These are phyloP conservation scores for Mystacornis crossleyi DNA, from an alignment of 2,113 vertebrate species.

Conservation along the genomic window DNA sequence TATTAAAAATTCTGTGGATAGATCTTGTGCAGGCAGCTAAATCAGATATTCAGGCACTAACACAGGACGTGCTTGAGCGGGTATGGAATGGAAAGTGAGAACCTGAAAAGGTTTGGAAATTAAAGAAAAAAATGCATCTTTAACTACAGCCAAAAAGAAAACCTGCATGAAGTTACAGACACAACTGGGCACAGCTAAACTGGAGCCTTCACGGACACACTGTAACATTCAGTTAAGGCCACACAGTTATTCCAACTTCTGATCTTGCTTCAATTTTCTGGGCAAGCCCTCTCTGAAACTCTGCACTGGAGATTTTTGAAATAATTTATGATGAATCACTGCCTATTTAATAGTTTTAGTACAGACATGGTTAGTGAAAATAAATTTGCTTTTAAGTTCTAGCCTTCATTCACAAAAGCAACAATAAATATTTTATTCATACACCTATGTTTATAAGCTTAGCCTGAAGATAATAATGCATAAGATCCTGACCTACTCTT, in stretches of 20 bases:
- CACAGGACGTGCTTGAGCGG: background rate
- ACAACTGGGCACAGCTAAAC: background rate
- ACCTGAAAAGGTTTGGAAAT: background rate
- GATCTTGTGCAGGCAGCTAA: background rate
- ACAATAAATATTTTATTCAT: background rate
- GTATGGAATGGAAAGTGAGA: background rate
- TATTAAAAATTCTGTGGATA: background rate
- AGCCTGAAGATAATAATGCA: background rate
- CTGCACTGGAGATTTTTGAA: background rate
- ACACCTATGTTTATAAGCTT: background rate
- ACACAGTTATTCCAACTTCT: background rate
- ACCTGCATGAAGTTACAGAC: background rate
- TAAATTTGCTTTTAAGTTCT: background rate
- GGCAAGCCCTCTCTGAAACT: background rate
- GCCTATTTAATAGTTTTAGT: background rate
- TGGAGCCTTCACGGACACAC: fast-evolving
- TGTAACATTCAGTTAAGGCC: background rate
- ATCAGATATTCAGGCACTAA: background rate
- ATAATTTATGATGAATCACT: background rate
- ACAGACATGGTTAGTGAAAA: background rate
- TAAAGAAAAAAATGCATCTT: background rate
- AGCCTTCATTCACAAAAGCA: background rate
- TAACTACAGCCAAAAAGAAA: background rate
- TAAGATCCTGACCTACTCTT: background rate
- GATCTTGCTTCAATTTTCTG: background rate